phyloP scores from a whole-genome alignment of 23 tunicate genomes.

The Ascidia mentula region DNA sequence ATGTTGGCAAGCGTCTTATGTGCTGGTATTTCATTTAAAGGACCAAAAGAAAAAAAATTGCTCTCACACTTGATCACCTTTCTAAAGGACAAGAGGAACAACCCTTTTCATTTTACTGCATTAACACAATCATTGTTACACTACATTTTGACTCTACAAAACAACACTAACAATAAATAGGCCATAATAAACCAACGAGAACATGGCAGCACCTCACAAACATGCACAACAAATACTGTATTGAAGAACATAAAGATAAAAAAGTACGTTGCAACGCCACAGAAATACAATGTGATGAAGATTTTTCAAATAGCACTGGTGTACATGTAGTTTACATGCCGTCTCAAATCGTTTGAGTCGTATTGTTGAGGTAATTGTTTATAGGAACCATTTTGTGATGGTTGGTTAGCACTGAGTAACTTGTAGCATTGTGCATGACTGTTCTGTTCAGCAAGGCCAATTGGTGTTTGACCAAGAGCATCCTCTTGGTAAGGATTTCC shows the following conservation, averaged over 20 bases:
- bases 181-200: not conserved
- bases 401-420: slow-evolving; percentile 18
- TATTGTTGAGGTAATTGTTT: slow-evolving; percentile 35
- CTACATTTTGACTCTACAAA: not conserved
- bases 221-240: slow-evolving; percentile 12
- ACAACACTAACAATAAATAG: slow-evolving; percentile 11
- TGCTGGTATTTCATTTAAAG: too few species aligned
- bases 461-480: slow-evolving; percentile 51
- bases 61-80: not conserved
- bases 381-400: slow-evolving; percentile 5
- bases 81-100: not conserved
- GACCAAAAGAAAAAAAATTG: too few species aligned
- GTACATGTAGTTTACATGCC: slow-evolving; percentile 80
- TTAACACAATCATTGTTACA: not conserved
- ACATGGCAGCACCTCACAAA: slow-evolving; percentile 1
- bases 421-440: slow-evolving; percentile 65
- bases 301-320: slow-evolving; percentile 67
- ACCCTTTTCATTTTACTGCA: not conserved
- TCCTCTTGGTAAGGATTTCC: slow-evolving; percentile 35
- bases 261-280: not conserved
- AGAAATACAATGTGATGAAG: not conserved
- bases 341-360: slow-evolving; percentile 25
- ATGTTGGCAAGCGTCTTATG: too few species aligned
- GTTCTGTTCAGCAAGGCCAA: slow-evolving; percentile 47
- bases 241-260: slow-evolving; percentile 3